Evolutionary conservation across 2,888 invertebrate species (phyloP).

Genomic region (Ophion costatus): DNA sequence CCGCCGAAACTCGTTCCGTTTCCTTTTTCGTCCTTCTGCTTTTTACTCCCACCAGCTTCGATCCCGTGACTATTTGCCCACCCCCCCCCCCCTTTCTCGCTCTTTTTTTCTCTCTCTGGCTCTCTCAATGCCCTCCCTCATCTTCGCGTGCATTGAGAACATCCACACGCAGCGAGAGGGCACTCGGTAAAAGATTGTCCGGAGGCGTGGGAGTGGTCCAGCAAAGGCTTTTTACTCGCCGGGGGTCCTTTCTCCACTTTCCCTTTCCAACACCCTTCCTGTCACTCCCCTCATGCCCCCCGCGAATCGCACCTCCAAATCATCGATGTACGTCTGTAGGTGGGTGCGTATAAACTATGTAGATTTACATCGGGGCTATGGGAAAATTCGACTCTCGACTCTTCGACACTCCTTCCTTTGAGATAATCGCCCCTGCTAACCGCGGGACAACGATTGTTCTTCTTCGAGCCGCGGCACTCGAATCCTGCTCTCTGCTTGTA

Average conservation of each 20-base stretch:
- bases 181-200: conserved; percentile 47
- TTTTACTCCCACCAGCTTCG: conserved; percentile 29
- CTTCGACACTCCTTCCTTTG: conserved; percentile 56
- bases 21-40: conserved; percentile 31
- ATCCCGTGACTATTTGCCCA: conserved; percentile 11
- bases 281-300: neutral
- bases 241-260: conserved; percentile 49
- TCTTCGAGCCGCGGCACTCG: conserved; percentile 7
- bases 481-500: neutral
- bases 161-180: neutral
- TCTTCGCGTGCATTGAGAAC: conserved; percentile 22
- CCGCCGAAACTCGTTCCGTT: conserved; percentile 12
- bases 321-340: neutral
- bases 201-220: conserved; percentile 68
- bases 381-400: conserved; percentile 53
- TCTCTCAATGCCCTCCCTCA: conserved; percentile 10
- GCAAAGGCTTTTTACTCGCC: conserved; percentile 51
- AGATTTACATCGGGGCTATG: conserved; percentile 40
- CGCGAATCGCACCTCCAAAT: neutral
- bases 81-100: conserved; percentile 23
- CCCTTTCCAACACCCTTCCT: neutral
- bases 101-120: conserved; percentile 24
- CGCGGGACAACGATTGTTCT: conserved; percentile 42
- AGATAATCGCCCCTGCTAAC: conserved; percentile 42
- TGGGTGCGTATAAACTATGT: neutral